Evolutionary conservation across 2,888 invertebrate species (phyloP), one percentile per base, ranked within the genome.

Genomic region (Drosophila cracens): DNA sequence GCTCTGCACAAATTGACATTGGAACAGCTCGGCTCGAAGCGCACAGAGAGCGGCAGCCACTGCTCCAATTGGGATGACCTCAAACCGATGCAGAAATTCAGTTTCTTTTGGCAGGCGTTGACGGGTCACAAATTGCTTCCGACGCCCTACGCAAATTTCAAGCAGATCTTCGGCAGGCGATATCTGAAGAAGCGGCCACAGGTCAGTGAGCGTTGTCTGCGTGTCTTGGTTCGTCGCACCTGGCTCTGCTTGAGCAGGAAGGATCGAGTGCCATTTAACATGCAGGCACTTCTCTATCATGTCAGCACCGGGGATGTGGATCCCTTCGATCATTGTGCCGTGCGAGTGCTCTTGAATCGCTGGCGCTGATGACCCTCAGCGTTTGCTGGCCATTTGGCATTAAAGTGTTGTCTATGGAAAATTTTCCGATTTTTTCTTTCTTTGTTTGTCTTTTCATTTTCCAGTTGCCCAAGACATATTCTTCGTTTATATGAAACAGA

Each of bases 401-500:
- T 76, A 65, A 78, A 59, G 64, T 74, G 70, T 74, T 73, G 60
- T 77, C 79, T 27, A 25, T n/a, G 43, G 33, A 18, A 33, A 66
- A 70, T 72, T 64, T 70, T 46, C 16, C 16, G 51, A 72, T 72
- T 70, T 81, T 40, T 34, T 46, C 46, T 16, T 21, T 21, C 46
- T 46, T 51, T 29, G 51, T 13, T 36, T 21, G 74, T 70, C 73
- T 83, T 56, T 83, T 52, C 52, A 70, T 76, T 74, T 72, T 21
- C 18, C 69, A 54, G 68, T 67, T 56, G 51, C 52, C 53, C 59
- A 31, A 36, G 38, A 40, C 51, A 66, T 58, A 6, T 43, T 43
- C 31, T 21, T 58, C 46, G 51, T 73, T 90, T 83, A 91, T 87
- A 84, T 52, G 76, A 91, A 87, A 68, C 89, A 90, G 91, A 90